Evolutionary conservation across 2,888 invertebrate species (phyloP).

Genomic region (Drosophila mimetica): DNA sequence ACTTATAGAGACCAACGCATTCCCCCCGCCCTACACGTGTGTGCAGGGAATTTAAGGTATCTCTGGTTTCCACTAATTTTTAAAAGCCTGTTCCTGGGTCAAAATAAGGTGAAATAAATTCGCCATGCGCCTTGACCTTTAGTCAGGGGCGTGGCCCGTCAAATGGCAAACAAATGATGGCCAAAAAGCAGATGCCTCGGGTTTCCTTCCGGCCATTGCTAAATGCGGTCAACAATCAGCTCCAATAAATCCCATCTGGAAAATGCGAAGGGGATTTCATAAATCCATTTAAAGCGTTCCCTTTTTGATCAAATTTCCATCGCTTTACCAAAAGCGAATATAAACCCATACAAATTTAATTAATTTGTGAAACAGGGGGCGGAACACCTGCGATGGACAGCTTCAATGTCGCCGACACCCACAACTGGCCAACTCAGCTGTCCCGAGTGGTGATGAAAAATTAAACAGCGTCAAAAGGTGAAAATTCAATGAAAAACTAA

Average conservation of each 20-base stretch:
- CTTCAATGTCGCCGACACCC: conserved; percentile 22
- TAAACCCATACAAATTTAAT: conserved; percentile 22
- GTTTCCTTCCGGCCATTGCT: conserved; percentile 1
- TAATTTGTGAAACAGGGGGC: conserved; percentile 9
- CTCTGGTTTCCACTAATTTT: conserved; percentile 15
- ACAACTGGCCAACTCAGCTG: conserved; percentile 7
- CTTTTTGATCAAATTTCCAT: background rate
- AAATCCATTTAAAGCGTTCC: background rate
- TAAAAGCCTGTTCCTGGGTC: background rate
- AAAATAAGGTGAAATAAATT: conserved; percentile 15
- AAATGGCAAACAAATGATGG: conserved; percentile 20
- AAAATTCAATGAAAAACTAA: conserved; percentile 21
- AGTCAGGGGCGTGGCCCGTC: conserved; percentile 46
- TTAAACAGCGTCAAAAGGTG: conserved; percentile 22
- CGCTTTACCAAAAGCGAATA: too few species aligned
- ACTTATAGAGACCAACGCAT: conserved; percentile 3
- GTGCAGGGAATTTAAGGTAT: conserved; percentile 20
- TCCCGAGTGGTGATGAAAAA: conserved; percentile 31
- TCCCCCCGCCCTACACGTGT: conserved; percentile 13
- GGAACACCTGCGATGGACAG: conserved; percentile 30
- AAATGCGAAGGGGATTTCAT: background rate
- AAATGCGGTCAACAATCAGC: conserved; percentile 2
- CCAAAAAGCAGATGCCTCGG: background rate
- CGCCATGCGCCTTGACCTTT: conserved; percentile 59
- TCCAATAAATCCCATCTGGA: background rate